Evolutionary conservation across 2,113 vertebrate species (phyloP).

Genomic region (Chauna torquata): DNA sequence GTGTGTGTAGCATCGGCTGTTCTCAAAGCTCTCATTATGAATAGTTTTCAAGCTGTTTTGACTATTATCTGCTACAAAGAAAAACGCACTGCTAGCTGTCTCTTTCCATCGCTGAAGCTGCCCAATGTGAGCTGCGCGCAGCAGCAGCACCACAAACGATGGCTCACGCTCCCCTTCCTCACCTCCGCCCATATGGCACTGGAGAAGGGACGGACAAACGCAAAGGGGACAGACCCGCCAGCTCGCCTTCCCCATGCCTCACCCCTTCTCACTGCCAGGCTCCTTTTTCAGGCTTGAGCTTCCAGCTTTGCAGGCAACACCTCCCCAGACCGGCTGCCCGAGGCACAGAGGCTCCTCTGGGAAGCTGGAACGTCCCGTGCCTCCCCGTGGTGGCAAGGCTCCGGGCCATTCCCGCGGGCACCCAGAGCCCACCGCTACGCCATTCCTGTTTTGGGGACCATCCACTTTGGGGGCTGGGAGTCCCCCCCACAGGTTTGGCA

Average conservation of each 20-base stretch:
- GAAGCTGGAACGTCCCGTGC: background rate
- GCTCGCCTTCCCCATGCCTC: background rate
- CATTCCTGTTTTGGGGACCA: accelerated
- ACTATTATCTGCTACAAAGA: conserved; percentile 76
- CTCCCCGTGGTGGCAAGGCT: background rate
- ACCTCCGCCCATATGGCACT: background rate
- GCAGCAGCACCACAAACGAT: background rate
- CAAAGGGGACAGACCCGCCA: background rate
- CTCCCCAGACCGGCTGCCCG: accelerated
- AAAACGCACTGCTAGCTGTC: conserved; percentile 67
- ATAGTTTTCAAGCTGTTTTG: conserved; percentile 79
- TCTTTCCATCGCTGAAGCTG: conserved; percentile 60
- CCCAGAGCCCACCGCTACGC: background rate
- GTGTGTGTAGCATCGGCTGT: conserved; percentile 58
- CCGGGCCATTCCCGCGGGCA: no score
- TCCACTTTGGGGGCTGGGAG: background rate
- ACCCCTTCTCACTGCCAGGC: background rate
- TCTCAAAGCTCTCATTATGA: conserved; percentile 69
- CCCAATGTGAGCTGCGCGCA: background rate
- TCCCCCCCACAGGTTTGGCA: background rate
- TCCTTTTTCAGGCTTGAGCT: background rate
- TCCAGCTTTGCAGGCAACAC: background rate
- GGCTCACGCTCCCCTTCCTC: accelerated
- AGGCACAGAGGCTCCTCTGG: background rate
- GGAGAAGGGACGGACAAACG: background rate